These are phyloP conservation scores for Cataglyphis cursor DNA, from an alignment of 2,888 invertebrate species.

Conservation along the genomic window DNA sequence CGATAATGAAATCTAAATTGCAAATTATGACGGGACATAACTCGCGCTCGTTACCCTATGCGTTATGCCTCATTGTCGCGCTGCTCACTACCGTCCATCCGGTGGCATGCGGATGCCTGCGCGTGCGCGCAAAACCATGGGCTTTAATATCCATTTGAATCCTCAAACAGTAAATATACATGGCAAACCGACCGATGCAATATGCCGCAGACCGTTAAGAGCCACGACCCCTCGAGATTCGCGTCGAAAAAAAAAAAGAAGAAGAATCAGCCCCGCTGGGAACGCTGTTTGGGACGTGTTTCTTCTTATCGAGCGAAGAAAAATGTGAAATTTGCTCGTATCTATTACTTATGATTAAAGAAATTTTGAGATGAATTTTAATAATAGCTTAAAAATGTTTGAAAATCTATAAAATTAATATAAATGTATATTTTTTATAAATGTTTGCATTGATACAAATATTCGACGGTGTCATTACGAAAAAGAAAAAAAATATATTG, in stretches of 20 bases:
- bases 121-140: conserved; percentile 38
- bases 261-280: conserved; percentile 33
- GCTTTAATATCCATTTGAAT: conserved; percentile 75
- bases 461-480: background rate
- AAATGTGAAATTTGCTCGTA: background rate
- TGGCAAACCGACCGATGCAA: conserved; percentile 70
- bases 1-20: conserved; percentile 79
- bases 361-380: background rate
- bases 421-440: background rate
- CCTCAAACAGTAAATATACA: conserved; percentile 40
- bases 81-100: conserved; percentile 37
- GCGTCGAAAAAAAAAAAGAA: conserved; percentile 50
- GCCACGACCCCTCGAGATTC: conserved; percentile 67
- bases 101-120: conserved; percentile 71
- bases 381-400: background rate
- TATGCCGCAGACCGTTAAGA: conserved; percentile 74
- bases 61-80: conserved; percentile 74
- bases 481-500: conserved; percentile 41
- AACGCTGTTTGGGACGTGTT: conserved; percentile 45
- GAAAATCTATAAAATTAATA: background rate
- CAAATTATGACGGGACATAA: conserved; percentile 79
- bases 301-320: background rate
- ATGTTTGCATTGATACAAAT: background rate
- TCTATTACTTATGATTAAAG: background rate
- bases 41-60: conserved; percentile 77